A percentile compares a stretch with the other conserved stretches of the same genome.
These are phyloP conservation scores for Pantherophis guttatus DNA, from an alignment of 2,113 vertebrate genomes.

Conservation along the genomic window DNA sequence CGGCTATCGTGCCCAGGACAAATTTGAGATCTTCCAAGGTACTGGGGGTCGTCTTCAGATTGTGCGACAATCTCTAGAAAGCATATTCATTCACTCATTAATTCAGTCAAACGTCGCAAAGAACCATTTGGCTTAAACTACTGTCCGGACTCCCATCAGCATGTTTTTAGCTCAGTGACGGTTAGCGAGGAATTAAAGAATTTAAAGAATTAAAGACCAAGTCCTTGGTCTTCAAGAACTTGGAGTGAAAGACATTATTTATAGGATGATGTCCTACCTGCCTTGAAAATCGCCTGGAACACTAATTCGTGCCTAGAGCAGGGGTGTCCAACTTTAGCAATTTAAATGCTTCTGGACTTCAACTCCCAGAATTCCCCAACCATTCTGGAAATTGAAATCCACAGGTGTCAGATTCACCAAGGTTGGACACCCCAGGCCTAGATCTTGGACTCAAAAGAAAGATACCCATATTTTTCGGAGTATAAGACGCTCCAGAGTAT, in stretches of 20 bases:
- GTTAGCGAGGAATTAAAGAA: neutral
- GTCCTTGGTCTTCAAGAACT: neutral
- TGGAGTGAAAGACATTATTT: neutral
- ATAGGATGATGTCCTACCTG: neutral
- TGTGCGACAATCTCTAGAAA: conserved; percentile 71
- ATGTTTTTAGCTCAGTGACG: neutral
- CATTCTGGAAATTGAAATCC: neutral
- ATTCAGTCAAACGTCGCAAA: conserved; percentile 12
- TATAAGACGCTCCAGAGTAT: too few species aligned
- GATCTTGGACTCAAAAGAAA: neutral
- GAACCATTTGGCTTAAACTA: neutral
- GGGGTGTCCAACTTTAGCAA: neutral
- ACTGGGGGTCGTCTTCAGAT: conserved; percentile 73
- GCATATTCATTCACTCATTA: conserved; percentile 2
- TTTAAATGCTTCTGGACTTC: neutral
- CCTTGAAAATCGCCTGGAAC: neutral
- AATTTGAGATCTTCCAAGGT: conserved; percentile 85
- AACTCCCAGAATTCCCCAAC: neutral
- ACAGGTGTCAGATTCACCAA: neutral
- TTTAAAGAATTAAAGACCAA: too few species aligned
- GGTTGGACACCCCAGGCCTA: neutral
- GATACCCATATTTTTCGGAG: too few species aligned
- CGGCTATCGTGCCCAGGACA: conserved; percentile 80
- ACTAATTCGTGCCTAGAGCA: neutral
- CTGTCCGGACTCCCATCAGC: neutral